Percentiles rank a stretch among this genome's conserved stretches.
These are phyloP conservation scores for Phalacrocorax pelagicus DNA, from an alignment of 2,113 vertebrate genomes.

Conservation along the genomic window DNA sequence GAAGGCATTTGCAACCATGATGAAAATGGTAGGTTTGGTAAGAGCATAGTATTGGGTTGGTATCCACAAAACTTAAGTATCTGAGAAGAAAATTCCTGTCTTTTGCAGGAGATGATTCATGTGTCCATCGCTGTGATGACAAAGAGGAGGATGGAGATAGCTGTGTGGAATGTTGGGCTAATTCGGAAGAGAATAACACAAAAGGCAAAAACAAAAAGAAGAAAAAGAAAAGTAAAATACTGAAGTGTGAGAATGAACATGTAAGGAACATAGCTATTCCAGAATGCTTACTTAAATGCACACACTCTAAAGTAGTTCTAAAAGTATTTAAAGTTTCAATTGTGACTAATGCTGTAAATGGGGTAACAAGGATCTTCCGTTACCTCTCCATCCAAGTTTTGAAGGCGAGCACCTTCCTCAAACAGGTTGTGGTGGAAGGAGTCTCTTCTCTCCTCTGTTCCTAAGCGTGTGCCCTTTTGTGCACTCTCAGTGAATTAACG, in stretches of 20 bases:
- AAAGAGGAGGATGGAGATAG: conserved; percentile 92
- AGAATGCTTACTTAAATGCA: neutral
- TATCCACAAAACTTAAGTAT: neutral
- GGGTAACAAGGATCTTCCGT: neutral
- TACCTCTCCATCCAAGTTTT: neutral
- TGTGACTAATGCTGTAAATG: neutral
- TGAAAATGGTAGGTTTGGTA: conserved; percentile 82
- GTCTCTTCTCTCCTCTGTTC: neutral
- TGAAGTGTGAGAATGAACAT: conserved; percentile 80
- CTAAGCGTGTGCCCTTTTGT: neutral
- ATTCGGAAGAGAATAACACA: conserved; percentile 80
- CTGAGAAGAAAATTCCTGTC: neutral
- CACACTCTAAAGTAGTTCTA: neutral
- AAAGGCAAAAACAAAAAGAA: conserved; percentile 96
- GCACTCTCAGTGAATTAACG: neutral
- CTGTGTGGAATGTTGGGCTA: conserved; percentile 93
- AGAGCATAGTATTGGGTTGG: neutral
- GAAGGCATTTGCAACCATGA: conserved; percentile 97
- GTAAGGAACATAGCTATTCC: conserved; percentile 71
- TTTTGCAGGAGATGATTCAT: conserved; percentile 81
- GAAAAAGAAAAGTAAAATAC: conserved; percentile 90
- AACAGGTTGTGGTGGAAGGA: neutral
- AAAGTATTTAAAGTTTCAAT: accelerated
- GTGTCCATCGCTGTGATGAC: conserved; percentile 83
- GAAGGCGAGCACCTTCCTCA: neutral